Conservation (phyloP, 2,797 vertebrate species). For the Acrocephalus scirpaceus region DNA sequence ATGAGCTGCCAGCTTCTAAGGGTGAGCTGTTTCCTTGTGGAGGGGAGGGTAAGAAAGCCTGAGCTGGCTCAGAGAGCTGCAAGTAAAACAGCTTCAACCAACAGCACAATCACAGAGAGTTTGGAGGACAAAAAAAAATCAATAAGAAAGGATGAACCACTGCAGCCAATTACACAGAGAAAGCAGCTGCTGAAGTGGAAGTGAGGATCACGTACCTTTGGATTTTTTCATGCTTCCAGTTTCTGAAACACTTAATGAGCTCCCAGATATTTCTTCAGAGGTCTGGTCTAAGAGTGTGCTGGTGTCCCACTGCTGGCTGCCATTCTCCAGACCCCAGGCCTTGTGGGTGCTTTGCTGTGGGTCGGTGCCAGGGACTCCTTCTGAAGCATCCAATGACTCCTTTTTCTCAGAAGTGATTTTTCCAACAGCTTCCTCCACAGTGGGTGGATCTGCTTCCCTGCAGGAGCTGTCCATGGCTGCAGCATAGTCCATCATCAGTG, state of each 20-base stretch:
- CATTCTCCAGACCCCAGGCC: slow-evolving; percentile 67
- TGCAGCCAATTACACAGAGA: accelerated
- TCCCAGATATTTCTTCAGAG: slow-evolving; percentile 82
- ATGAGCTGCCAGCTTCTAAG: neutral
- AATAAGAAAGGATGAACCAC: neutral
- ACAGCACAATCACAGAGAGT: neutral
- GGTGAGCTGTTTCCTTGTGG: neutral
- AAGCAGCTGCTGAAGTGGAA: neutral
- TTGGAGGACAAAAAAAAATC: neutral
- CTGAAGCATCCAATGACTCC: neutral
- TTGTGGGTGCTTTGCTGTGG: slow-evolving; percentile 43
- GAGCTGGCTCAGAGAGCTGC: neutral
- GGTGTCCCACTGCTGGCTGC: slow-evolving; percentile 67
- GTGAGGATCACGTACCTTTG: slow-evolving; percentile 80
- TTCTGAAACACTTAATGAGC: slow-evolving; percentile 89
- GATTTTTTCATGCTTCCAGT: slow-evolving; percentile 84
- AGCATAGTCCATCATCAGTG: slow-evolving; percentile 90
- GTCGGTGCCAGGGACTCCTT: neutral
- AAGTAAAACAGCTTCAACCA: neutral
- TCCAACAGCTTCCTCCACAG: neutral
- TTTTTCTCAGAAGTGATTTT: slow-evolving; percentile 25
- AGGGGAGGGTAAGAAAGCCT: neutral
- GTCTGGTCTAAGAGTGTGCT: slow-evolving; percentile 78
- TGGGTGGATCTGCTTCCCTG: slow-evolving; percentile 68
- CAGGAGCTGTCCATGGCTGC: slow-evolving; percentile 89